phyloP scores from a whole-genome alignment of 2,888 invertebrate species.

The Lottia gigantea region DNA sequence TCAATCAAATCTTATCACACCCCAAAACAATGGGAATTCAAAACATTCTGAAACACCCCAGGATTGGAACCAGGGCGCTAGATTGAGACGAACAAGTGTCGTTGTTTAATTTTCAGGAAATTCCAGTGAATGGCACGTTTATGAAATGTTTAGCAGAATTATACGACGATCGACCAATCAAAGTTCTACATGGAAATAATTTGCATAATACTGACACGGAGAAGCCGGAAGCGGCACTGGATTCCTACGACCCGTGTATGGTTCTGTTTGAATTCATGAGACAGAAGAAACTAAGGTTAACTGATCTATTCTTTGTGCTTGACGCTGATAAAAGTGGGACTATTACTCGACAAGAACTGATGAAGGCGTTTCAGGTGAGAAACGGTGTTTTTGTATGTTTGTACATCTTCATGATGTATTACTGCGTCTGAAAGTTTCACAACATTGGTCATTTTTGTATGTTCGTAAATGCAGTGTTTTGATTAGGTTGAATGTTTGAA shows the following conservation, averaged over 20 bases:
- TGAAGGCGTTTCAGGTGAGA: slow-evolving; percentile 33
- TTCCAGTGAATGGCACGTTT: not conserved
- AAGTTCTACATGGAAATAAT: not conserved
- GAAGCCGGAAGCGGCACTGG: not conserved
- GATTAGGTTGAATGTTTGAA: too few species aligned
- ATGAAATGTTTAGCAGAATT: slow-evolving; percentile 7
- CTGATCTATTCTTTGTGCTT: slow-evolving; percentile 36
- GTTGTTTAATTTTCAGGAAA: not conserved
- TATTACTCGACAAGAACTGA: slow-evolving; percentile 35
- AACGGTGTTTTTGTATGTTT: too few species aligned
- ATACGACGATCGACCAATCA: not conserved
- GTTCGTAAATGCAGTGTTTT: too few species aligned
- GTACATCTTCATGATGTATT: too few species aligned
- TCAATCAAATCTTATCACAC: too few species aligned
- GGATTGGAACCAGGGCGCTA: too few species aligned
- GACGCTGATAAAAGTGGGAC: slow-evolving; percentile 35
- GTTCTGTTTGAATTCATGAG: slow-evolving; percentile 39
- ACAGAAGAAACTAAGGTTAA: slow-evolving; percentile 35
- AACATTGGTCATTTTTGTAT: too few species aligned
- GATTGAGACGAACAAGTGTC: too few species aligned
- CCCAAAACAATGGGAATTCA: too few species aligned
- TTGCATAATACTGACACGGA: not conserved
- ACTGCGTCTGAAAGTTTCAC: too few species aligned
- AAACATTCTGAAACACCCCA: too few species aligned
- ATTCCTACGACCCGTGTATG: slow-evolving; percentile 22